Percentiles rank a stretch among this genome's conserved stretches.
Conservation (phyloP, 2,797 vertebrate species). For the Mionectes olivaceus region DNA sequence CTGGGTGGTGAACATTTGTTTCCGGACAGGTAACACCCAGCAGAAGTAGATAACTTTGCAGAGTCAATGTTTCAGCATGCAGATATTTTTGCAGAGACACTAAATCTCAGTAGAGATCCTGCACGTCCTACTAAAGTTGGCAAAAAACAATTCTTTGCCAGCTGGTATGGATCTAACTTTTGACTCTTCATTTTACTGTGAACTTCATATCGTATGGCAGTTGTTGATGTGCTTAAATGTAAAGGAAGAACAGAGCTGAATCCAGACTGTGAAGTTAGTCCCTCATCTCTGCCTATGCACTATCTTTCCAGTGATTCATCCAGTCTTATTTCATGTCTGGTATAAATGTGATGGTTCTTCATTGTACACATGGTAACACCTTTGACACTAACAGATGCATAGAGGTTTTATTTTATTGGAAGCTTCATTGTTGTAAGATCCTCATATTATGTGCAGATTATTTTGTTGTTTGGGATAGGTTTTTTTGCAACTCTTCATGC, state of each 20-base stretch:
- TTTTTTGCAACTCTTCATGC: not conserved
- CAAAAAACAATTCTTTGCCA: not conserved
- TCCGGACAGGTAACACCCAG: slow-evolving; percentile 41
- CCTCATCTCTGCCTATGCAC: not conserved
- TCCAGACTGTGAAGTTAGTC: not conserved
- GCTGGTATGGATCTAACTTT: not conserved
- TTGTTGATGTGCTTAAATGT: not conserved
- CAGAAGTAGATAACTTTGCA: not conserved
- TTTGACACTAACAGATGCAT: not conserved
- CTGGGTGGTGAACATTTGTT: slow-evolving; percentile 19
- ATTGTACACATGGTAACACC: not conserved
- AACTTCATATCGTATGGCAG: not conserved
- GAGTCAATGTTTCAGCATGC: not conserved
- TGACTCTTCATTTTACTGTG: not conserved
- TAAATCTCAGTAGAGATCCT: not conserved
- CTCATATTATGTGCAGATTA: not conserved
- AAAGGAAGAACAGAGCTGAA: not conserved
- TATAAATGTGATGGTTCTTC: not conserved
- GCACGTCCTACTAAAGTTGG: not conserved
- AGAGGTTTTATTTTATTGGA: not conserved
- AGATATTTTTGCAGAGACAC: slow-evolving; percentile 8
- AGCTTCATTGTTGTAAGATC: not conserved
- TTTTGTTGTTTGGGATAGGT: not conserved
- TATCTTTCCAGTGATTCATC: not conserved
- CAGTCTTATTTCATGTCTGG: not conserved